Evolutionary conservation across 2,113 vertebrate species (phyloP).

Genomic region (Zosterops japonicus): DNA sequence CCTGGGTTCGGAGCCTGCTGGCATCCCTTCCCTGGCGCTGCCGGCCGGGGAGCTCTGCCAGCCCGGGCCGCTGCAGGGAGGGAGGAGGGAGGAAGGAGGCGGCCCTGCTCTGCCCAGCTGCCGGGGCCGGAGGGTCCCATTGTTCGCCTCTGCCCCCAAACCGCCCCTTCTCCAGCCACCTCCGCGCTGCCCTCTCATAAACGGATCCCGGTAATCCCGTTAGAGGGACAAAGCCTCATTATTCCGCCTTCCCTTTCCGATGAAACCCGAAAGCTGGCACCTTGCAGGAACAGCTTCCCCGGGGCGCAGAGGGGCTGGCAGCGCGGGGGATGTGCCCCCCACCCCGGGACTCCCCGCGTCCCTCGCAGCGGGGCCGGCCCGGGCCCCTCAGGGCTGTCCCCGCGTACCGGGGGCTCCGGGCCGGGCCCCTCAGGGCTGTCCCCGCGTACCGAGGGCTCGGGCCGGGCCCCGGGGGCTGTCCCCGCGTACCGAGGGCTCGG

Average conservation of each 20-base stretch:
- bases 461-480: no score
- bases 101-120: not conserved
- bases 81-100: not conserved
- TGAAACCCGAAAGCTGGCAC: not conserved
- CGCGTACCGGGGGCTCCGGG: not conserved
- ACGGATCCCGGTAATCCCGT: slow-evolving; percentile 41
- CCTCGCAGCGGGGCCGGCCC: not conserved
- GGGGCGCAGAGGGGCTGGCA: not conserved
- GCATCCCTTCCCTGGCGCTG: slow-evolving; percentile 13
- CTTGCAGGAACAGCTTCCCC: not conserved
- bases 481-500: no score
- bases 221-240: slow-evolving; percentile 45
- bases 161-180: not conserved
- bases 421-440: no score
- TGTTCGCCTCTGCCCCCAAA: slow-evolving; percentile 1
- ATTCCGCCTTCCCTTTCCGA: slow-evolving; percentile 1
- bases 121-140: not conserved
- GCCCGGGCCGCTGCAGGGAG: not conserved
- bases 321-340: not conserved
- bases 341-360: fast-evolving
- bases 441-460: no score
- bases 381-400: not conserved
- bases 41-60: not conserved
- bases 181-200: not conserved
- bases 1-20: slow-evolving; percentile 28